phyloP scores from a whole-genome alignment of 2,888 invertebrate species.

The Caenorhabditis zanzibari region DNA sequence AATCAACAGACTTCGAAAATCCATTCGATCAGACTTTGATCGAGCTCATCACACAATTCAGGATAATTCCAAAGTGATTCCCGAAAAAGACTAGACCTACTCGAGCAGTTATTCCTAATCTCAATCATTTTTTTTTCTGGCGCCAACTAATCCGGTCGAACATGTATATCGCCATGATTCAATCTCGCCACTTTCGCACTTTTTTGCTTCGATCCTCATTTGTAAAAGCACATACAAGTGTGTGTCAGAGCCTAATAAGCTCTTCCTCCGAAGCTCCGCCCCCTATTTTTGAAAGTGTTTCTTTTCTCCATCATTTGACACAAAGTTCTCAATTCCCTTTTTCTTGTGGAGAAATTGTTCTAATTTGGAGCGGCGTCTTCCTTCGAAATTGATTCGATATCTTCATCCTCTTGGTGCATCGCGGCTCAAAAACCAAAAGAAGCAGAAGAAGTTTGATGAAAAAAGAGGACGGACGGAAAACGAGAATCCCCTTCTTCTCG shows the following conservation, averaged over 20 bases:
- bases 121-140: slow-evolving; percentile 14
- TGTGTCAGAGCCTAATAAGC: slow-evolving; percentile 30
- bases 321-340: not conserved
- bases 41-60: too few relatives aligned
- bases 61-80: not conserved
- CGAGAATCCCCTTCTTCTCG: slow-evolving; percentile 15
- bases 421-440: slow-evolving; percentile 20
- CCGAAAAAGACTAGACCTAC: not conserved
- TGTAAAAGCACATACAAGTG: slow-evolving; percentile 1
- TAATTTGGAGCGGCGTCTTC: slow-evolving; percentile 16
- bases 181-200: not conserved
- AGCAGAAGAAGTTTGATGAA: slow-evolving; percentile 2
- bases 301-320: not conserved
- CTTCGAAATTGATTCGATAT: slow-evolving; percentile 35
- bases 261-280: slow-evolving; percentile 10
- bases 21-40: too few relatives aligned
- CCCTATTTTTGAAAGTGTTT: not conserved
- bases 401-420: slow-evolving; percentile 1
- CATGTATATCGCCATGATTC: slow-evolving; percentile 17
- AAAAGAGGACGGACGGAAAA: not conserved
- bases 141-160: slow-evolving; percentile 21
- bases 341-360: not conserved
- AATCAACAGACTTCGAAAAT: too few relatives aligned
- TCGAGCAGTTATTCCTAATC: not conserved
- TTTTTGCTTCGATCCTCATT: not conserved